A percentile compares a stretch with the other conserved stretches of the same genome.
Conservation (phyloP, 2,888 invertebrate genomes). For the Halictus quadricinctus region DNA sequence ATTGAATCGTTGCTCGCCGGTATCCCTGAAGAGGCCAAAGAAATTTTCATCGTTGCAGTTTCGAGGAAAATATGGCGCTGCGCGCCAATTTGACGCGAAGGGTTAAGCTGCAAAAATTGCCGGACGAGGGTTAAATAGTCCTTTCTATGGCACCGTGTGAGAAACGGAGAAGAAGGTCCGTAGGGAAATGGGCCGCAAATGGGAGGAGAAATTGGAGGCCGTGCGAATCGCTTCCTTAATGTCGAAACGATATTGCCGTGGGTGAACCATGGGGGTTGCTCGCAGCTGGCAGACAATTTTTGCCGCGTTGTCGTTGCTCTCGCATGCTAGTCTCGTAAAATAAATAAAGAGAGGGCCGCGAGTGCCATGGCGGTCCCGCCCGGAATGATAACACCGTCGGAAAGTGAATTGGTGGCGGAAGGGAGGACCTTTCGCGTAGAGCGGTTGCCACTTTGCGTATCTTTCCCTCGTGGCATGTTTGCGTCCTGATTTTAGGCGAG, state of each 20-base stretch:
- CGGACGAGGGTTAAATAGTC: not conserved
- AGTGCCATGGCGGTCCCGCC: conserved; percentile 41
- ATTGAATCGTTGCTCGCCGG: not conserved
- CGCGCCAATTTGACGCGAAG: not conserved
- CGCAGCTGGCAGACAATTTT: not conserved
- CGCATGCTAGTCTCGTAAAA: conserved; percentile 44
- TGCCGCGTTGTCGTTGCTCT: conserved; percentile 11
- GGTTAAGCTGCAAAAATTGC: not conserved
- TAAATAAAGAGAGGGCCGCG: conserved; percentile 62
- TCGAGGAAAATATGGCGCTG: not conserved
- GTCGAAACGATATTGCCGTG: conserved; percentile 2
- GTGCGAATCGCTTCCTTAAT: not conserved
- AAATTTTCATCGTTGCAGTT: not conserved
- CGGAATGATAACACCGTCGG: conserved; percentile 66
- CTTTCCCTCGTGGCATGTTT: conserved; percentile 65
- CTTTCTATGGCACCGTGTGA: not conserved
- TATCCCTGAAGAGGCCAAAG: not conserved
- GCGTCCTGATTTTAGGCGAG: conserved; percentile 63
- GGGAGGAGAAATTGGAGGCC: not conserved
- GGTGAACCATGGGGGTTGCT: not conserved
- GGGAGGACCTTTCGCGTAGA: conserved; percentile 74
- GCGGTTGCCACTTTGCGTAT: conserved; percentile 75
- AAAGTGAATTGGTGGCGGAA: conserved; percentile 76
- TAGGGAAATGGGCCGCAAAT: not conserved
- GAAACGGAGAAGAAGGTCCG: not conserved